Percentiles rank a stretch among this genome's conserved stretches.
Evolutionary conservation across 2,888 invertebrate genomes (phyloP).

Genomic region (Acrocyrtus sp.): DNA sequence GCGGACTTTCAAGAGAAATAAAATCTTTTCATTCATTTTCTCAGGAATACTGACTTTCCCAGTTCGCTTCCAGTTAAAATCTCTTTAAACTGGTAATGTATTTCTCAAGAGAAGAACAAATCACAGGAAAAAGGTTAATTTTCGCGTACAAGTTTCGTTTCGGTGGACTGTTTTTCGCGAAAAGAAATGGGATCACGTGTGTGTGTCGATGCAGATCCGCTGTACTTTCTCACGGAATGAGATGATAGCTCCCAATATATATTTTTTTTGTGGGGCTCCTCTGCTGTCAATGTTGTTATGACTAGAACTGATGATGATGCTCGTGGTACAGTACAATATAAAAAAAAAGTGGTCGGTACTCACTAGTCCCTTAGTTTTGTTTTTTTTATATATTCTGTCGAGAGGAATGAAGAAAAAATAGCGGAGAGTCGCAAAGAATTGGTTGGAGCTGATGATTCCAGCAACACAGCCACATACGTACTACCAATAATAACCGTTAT

Average conservation of each 20-base stretch:
- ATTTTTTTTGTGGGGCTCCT: constrained; percentile 10
- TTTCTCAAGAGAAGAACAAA: constrained; percentile 2
- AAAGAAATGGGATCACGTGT: constrained; percentile 8
- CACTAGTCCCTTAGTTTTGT: too few relatives aligned
- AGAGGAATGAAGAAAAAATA: constrained; percentile 22
- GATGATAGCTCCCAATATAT: background rate
- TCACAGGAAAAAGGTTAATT: background rate
- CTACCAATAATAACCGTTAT: constrained; percentile 48
- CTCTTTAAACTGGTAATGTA: background rate
- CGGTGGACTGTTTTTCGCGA: too few relatives aligned
- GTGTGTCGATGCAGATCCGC: background rate
- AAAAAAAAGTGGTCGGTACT: background rate
- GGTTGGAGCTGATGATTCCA: constrained; percentile 57
- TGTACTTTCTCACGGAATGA: too few relatives aligned
- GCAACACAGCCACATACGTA: constrained; percentile 62
- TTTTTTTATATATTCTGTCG: too few relatives aligned
- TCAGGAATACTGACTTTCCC: background rate
- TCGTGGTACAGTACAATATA: constrained; percentile 1
- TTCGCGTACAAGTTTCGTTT: too few relatives aligned
- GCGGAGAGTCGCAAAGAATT: constrained; percentile 25
- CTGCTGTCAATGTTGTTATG: constrained; percentile 41
- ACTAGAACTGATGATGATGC: constrained; percentile 4
- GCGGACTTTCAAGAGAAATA: background rate
- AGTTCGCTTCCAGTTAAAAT: background rate
- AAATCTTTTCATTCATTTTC: background rate